Evolutionary conservation across 1,140 invertebrate species (phyloP), one percentile per base, ranked within the genome.

Genomic region (Leptoteleia sp.): DNA sequence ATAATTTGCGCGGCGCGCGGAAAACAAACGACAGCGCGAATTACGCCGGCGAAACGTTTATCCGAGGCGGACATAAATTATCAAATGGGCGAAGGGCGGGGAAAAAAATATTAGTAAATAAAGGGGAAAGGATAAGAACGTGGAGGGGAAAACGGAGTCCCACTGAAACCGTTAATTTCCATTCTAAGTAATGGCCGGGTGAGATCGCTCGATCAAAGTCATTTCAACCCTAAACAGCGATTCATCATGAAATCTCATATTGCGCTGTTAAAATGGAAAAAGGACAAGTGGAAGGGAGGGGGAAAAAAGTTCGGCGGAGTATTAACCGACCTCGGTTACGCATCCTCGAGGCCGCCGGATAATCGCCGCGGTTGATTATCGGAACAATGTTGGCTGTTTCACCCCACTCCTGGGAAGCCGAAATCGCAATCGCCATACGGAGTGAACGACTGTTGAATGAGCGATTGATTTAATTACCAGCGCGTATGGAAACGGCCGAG

Each of bases 181-280:
- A 35, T 61, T 47, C 6, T 47, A 35, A 35, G 31, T 47, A 50
- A 38, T 4, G 22, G 8, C 19, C 35, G 8, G 13, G 3, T 17
- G 11, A 54, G 31, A 48, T 11, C 48, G 22, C 17, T 54, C 62
- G 37, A 67, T 54, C 48, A 67, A 62, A 67, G 47, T 67, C 47
- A 29, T 52, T 54, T 43, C 8, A 9, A 3, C 27, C 25, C 17
- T 43, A 52, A 52, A 52, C 37, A 35, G 11, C 48, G 17, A 67
- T 67, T 67, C 62, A 54, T 67, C 62, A 67, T 67, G 8, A 61
- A 61, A 61, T 43, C 57, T 61, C 57, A 47, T 61, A 61, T 48
- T 48, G 31, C 59, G 12, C 1, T 38, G 25, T 43, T 48, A 29
- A 62, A 48, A 25, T 11, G 29, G 6, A 6, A 38, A 50, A 43